Evolutionary conservation across 2,888 invertebrate species (phyloP), one percentile per base, ranked within the genome.

Genomic region (Philereme transversata): DNA sequence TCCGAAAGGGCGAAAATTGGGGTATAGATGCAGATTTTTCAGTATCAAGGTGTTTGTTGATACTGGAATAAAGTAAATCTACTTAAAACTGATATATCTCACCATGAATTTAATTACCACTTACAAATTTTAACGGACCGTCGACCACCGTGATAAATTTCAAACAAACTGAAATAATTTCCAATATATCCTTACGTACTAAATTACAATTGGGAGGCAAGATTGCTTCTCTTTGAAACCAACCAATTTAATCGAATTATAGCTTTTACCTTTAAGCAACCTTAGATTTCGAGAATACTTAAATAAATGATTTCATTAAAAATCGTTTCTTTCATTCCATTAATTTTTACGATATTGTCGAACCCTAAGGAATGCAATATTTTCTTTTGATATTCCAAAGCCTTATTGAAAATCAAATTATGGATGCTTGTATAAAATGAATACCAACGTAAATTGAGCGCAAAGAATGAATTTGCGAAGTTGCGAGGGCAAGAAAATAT

Each of bases 121-220:
- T 43, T 43, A 5, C 10, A 43, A 43, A 43, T 43, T n/a, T 5
- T 10, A 43, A 10, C 4, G 10, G 10, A 43, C 10, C 10, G n/a
- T 9, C 3, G 9, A 22, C 22, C 8, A 5, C 3, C 4, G 41
- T 5, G 43, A 4, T 10, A 43, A 43, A 43, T 3, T 43, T 43
- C 4, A 43, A 10, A 43, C n/a, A 43, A 10, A 43, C 43, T 43
- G 43, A 43, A 43, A 43, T 10, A 10, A 10, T 10, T 43, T 43
- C n/a, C 9, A 10, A 43, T 43, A 10, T n/a, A 43, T n/a, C n/a
- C 10, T 5, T 43, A n/a, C 43, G n/a, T 69, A 72, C 72, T 74
- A 72, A 75, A 78, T 76, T 75, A 75, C 79, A 79, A 80, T 80
- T 75, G 70, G 67, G 69, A 73, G 72, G 35, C 68, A 75, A 79